Base-by-base conservation (phyloP, 2,113 vertebrate species). In the Ursus arctos region DNA sequence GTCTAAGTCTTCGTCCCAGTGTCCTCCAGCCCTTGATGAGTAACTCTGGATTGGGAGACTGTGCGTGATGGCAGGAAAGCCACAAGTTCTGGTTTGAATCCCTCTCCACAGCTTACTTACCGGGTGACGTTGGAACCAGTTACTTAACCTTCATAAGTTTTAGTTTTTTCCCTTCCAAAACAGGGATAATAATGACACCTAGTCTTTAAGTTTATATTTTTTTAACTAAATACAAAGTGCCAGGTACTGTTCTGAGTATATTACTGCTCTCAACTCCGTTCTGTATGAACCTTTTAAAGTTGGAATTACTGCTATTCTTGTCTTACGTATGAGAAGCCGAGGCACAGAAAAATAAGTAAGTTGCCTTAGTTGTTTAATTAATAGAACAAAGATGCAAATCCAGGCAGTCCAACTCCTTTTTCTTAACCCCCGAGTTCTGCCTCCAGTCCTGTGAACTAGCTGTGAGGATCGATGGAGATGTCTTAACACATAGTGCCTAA, bases 381-480 rank as follows among this genome's bases (percentile, higher is more conserved):
- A 6, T 77, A 47, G 65, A 83, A 24, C 4, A 7, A 55, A 18
- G 8, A 31, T 57, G 83, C 36, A 51, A 47, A 51, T 83, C 26
- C 15, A 55, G n/a, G 12, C 9, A 6, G 3, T 33, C 61, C 28
- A 31, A 12, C 31, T 51, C 43, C 57, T 84, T 40, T 12, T 22
- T 49, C 28, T 43, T 49, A 33, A 16, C n/a, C 24, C 1, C 10
- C 5, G 24, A 57, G 11, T 85, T 85, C 0, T 82, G 57, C n/a
- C 28, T 16, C 14, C 12, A 2, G n/a, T 31, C 9, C 6, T 4
- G 43, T 24, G 36, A 18, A 6, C 12, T 31, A 16, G 9, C 33
- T 49, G 1, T 74, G 71, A 43, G 33, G n/a, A 12, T 24, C 18
- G 1, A 0, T 28, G 18, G 16, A 6, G 0, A 6, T 53, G 31